Base-by-base conservation (phyloP, 2,113 vertebrate species). In the Esox niger region DNA sequence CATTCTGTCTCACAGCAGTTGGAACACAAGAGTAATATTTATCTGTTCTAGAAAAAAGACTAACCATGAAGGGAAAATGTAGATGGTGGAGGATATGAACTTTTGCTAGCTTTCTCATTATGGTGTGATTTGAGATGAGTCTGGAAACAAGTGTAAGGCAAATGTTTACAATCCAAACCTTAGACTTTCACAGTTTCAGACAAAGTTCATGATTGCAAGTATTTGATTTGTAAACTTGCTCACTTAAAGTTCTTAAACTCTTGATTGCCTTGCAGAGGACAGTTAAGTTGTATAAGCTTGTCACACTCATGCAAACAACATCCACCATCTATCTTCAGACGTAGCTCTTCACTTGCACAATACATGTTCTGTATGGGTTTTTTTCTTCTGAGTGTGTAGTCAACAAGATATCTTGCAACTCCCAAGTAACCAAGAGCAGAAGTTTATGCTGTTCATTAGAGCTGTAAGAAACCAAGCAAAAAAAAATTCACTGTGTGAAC, bases 121-220 rank as follows among this genome's bases (percentile, higher is more conserved):
- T 27, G 49, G 38, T 29, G 38, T 20, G 15, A 23, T 7, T 30
- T 17, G 25, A 10, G 20, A 55, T 26, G 56, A 69, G 62, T 70
- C 43, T 29, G 47, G 33, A 64, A 69, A 59, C 75, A 73, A 64
- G 47, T 84, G 81, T 49, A 32, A 31, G 77, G 59, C 61, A 79
- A 80, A 81, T 76, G 80, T 58, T 69, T 17, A 57, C 57, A 0
- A 1, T 54, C 65, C 64, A 27, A 27, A 62, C 31, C 21, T 47
- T 29, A 60, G 54, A 56, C 63, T 68, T 63, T 13, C 46, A 58
- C 57, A 64, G 54, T 49, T 64, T 27, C 29, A 32, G 64, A 84
- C 85, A 10, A 20, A 75, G 73, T 49, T 79, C 77, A 72, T 68
- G 69, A 10, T 79, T 10, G 58, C 60, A 70, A 70, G 74, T 82